phyloP scores from a whole-genome alignment of 92 coral and sea anemone species.

The Pocillopora meandrina region DNA sequence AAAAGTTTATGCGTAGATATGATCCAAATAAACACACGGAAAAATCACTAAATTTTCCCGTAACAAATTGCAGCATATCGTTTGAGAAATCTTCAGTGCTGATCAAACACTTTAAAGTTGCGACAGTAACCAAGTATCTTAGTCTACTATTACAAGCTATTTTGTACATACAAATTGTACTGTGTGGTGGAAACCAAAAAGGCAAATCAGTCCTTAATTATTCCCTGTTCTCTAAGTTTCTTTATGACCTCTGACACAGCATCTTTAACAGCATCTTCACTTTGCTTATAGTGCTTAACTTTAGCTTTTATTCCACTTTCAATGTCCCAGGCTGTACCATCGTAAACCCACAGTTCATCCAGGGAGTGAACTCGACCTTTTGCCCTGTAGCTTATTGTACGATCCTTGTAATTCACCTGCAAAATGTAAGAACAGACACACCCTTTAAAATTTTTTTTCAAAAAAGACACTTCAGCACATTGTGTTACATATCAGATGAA shows the following conservation, averaged over 20 bases:
- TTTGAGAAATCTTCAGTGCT: no score
- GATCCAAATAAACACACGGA: no score
- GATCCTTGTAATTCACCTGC: conserved; percentile 50
- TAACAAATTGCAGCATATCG: no score
- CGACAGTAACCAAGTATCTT: no score
- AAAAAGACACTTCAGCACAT: background rate
- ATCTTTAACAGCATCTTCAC: conserved; percentile 51
- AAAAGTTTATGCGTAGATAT: no score
- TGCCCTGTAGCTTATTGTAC: conserved; percentile 52
- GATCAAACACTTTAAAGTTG: no score
- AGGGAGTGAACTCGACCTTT: conserved; percentile 50
- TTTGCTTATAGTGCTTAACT: conserved; percentile 50
- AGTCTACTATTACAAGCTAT: no score
- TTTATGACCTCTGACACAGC: conserved; percentile 50
- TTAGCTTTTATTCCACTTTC: conserved; percentile 45
- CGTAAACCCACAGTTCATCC: conserved; percentile 52
- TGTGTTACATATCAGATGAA: background rate
- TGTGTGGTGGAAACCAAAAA: background rate
- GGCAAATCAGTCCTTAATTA: conserved; percentile 32
- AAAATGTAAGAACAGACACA: background rate
- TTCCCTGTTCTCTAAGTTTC: conserved; percentile 50
- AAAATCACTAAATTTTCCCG: no score
- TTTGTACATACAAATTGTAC: no score
- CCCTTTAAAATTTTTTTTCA: background rate
- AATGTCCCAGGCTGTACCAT: conserved; percentile 60